Base-by-base conservation (phyloP, 2,797 vertebrate genomes). In the Peromyscus eremicus region DNA sequence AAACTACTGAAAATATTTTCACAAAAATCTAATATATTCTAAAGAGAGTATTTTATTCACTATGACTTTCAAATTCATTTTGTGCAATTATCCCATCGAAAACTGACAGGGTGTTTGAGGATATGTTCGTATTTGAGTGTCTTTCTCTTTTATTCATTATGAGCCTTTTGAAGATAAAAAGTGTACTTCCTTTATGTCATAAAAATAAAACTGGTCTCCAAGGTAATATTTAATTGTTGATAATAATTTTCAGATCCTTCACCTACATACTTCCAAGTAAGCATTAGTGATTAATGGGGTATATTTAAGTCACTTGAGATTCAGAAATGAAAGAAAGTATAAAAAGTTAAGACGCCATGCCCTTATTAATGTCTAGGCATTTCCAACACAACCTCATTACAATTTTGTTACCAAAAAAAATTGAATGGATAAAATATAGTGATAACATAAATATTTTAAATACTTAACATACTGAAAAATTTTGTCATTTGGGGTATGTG, bases 31-130 rank as follows among this genome's bases (percentile, higher is more conserved):
- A 92, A 84, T 90, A 92, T 93, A 94, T 81, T 96, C 95, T 94
- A 85, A 92, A 91, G 94, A 97, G 94, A 97, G 80, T 87, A 87
- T 7, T 91, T 97, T 96, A 84, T 93, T 95, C 49, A 25, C 40
- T 92, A 46, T 90, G 40, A 96, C 93, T 94, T 52, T 92, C 91
- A 95, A 90, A 92, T 96, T 97, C 87, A 97, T 98, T 98, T 97
- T 97, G 66, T 86, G 23, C 92, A 94, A 97, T 96, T 97, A 97
- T 92, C 80, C 96, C 82, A 95, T 82, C 79, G 95, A 95, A 96
- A 96, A 55, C 75, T 96, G 92, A 89, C 79, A 95, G 80, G 60
- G 2, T 81, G 73, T 94, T 97, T 95, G 62, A 89, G 37, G 43
- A 29, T 92, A 90, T 93, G 70, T 92, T 97, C 95, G 76, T 96